Evolutionary conservation across 1,140 invertebrate genomes (phyloP).

Genomic region (Calosoma granatense): DNA sequence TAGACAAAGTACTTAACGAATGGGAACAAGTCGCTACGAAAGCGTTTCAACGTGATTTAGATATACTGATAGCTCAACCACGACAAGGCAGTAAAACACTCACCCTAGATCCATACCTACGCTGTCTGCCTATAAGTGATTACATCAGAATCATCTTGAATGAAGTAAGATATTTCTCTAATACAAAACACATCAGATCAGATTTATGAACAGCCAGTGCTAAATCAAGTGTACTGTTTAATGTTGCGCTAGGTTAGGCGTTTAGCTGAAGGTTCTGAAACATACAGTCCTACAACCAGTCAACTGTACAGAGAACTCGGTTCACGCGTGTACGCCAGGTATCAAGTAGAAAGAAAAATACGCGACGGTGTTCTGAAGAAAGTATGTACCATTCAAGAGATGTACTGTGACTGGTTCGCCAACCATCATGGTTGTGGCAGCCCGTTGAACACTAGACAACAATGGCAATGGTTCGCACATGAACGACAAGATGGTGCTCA

Average conservation of each 20-base stretch:
- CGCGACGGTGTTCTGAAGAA: slow-evolving; percentile 57
- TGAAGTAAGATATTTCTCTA: slow-evolving; percentile 23
- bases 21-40: slow-evolving; percentile 53
- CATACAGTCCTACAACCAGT: slow-evolving; percentile 59
- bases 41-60: slow-evolving; percentile 57
- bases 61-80: slow-evolving; percentile 42
- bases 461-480: slow-evolving; percentile 58
- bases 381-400: slow-evolving; percentile 49
- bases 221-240: background rate
- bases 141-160: slow-evolving; percentile 28
- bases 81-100: slow-evolving; percentile 30
- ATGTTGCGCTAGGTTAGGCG: slow-evolving; percentile 56
- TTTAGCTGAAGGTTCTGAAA: slow-evolving; percentile 64
- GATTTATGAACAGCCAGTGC: background rate
- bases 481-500: slow-evolving; percentile 43
- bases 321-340: slow-evolving; percentile 51
- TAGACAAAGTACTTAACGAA: slow-evolving; percentile 47
- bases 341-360: slow-evolving; percentile 52
- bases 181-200: background rate
- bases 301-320: slow-evolving; percentile 59
- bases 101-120: slow-evolving; percentile 64
- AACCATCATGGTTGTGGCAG: slow-evolving; percentile 24
- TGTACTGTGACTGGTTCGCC: slow-evolving; percentile 62
- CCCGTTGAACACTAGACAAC: slow-evolving; percentile 51
- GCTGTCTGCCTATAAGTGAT: slow-evolving; percentile 27